Base-by-base conservation (phyloP, 1,140 invertebrate genomes). In the Campoletis sonorensis region DNA sequence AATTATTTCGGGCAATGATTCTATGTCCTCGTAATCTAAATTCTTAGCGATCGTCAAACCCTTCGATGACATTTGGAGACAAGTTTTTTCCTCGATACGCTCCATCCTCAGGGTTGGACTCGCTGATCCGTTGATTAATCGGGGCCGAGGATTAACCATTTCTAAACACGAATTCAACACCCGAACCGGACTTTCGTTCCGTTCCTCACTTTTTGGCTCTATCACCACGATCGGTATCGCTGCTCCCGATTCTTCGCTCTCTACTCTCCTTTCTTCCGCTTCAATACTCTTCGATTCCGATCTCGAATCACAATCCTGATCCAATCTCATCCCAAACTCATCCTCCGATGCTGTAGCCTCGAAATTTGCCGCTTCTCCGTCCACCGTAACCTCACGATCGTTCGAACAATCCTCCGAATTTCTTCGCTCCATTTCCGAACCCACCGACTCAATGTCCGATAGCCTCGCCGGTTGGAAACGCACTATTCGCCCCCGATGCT, bases 11-110 rank as follows among this genome's bases (percentile, higher is more conserved):
- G 91, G 90, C 4, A 92, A 72, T 0, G 91, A 92, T 68, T 93
- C 92, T 45, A 91, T 89, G 16, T 91, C 88, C 70, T 94, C 93
- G 86, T 93, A 94, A 84, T 95, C 94, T 40, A 94, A 91, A 86
- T 93, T 94, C 82, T 93, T 94, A 0, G 94, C 93, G 82, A 94
- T 91, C 7, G 90, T 90, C 37, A 92, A 61, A 27, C 91, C 87
- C 71, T 92, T 92, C 0, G 88, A 84, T 0, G 89, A 89, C 86
- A 92, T 89, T 13, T 90, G 87, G 18, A 91, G 18, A 81, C 90
- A 90, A 0, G 89, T 84, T 49, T 92, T 92, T 45, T 92, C 91
- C 71, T 90, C 89, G 49, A 90, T 88, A 33, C 88, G 86, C 21
- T 90, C 89, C 78, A 90, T 85, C 30, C 86, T 86, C 61, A 89